Conservation (phyloP, 1,140 invertebrate species). For the Odontomachus brunneus region DNA sequence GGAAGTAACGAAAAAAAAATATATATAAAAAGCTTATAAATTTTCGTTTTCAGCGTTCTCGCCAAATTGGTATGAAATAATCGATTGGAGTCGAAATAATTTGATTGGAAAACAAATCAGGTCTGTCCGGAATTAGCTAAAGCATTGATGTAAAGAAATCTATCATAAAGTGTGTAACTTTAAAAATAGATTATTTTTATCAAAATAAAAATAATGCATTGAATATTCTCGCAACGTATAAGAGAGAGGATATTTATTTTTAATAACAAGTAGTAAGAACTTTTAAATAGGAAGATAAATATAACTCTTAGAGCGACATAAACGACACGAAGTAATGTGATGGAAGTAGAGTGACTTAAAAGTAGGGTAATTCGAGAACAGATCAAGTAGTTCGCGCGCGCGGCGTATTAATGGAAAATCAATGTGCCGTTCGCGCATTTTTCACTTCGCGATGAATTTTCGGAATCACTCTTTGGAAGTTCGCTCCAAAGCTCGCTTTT, state of each 20-base stretch:
- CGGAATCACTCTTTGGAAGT: background rate
- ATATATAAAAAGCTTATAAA: background rate
- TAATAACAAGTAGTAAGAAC: background rate
- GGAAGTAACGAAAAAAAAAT: background rate
- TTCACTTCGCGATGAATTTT: background rate
- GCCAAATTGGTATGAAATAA: background rate
- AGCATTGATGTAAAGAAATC: too few relatives aligned
- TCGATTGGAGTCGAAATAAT: background rate
- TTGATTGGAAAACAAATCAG: background rate
- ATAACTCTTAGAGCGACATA: background rate
- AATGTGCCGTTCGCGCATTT: background rate
- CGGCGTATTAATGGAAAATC: slow-evolving; percentile 1
- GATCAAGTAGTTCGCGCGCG: background rate
- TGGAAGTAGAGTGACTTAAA: background rate
- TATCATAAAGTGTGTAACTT: too few relatives aligned
- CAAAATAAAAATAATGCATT: background rate
- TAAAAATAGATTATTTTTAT: too few relatives aligned
- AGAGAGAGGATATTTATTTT: background rate
- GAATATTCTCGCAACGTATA: background rate
- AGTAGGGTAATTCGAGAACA: background rate
- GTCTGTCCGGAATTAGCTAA: background rate
- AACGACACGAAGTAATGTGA: background rate
- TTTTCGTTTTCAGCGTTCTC: background rate
- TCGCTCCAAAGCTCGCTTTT: slow-evolving; percentile 25
- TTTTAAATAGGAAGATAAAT: background rate